Base-by-base conservation (phyloP, 2,888 invertebrate species). In the Fragum fragum region DNA sequence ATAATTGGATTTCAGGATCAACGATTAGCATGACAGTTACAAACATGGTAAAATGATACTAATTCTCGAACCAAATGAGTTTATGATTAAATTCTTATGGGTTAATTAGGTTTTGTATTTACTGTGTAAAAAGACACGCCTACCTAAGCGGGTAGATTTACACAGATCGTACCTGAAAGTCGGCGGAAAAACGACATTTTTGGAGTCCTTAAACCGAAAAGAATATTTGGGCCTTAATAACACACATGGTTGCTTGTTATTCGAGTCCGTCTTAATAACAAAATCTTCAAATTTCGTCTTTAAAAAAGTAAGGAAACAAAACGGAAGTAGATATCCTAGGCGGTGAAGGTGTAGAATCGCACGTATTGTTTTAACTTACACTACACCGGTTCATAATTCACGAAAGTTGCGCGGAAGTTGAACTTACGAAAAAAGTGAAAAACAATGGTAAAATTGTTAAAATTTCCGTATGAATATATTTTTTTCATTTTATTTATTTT, bases 121-220 rank as follows among this genome's bases (percentile, higher is more conserved):
- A n/a, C n/a, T n/a, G n/a, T n/a, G n/a, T n/a, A 26, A 29, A 36
- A 29, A 66, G 66, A 66, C 66, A 66, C 66, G 66, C 66, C 66
- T 66, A 32, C 66, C 16, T 1, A 16, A 11, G 7, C 14, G 16
- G 32, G 18, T 26, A 14, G 6, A 32, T 18, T 32, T 11, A 14
- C 2, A 32, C 29, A 29, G 14, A 23, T 55, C 47, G 55, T 72
- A 83, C 83, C 83, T 66, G 83, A 83, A 66, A 73, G 61, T n/a
- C 83, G 76, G 47, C 79, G 83, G 61, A 83, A 83, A 53, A 83
- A 79, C 47, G 83, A 83, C 83, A 83, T 83, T 39, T 36, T 55
- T 32, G 28, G 5, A 14, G n/a, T 47, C 14, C 2, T 47, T n/a
- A 47, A 9, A 47, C 32, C 32, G 9, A 36, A 9, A 36, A 9